Conservation (phyloP, 2,113 vertebrate species). For the Neopipo cinnamomea region DNA sequence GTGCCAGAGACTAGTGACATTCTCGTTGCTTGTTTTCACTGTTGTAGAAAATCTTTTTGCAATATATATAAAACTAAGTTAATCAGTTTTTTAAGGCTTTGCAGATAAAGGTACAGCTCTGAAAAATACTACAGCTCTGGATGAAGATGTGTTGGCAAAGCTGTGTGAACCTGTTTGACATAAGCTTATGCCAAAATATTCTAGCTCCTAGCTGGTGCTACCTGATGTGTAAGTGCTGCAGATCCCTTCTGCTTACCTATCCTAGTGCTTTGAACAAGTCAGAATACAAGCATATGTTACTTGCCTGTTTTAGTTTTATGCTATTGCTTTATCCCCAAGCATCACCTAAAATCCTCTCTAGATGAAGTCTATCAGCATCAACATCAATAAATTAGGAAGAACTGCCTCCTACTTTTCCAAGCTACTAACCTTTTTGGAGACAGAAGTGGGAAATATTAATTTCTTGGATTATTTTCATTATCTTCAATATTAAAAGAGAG, state of each 20-base stretch:
- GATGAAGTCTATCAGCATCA: background rate
- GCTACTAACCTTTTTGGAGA: background rate
- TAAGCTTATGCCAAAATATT: background rate
- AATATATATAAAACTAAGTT: background rate
- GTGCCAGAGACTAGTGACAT: background rate
- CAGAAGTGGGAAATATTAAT: background rate
- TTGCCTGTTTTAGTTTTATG: background rate
- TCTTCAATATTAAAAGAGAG: background rate
- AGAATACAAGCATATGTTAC: background rate
- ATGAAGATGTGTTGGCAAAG: background rate
- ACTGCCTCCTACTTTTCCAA: background rate
- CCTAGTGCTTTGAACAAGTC: background rate
- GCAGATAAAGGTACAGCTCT: background rate
- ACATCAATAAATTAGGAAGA: background rate
- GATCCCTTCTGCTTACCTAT: background rate
- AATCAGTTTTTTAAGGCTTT: background rate
- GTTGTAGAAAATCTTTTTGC: background rate
- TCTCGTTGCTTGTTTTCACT: background rate
- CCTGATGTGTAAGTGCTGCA: background rate
- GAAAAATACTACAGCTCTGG: background rate
- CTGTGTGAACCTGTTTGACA: background rate
- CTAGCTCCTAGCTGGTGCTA: background rate
- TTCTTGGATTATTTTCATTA: background rate
- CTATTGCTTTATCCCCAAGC: background rate
- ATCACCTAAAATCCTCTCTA: background rate